These are phyloP conservation scores for Brienomyrus longianalis DNA, from an alignment of 2,113 vertebrate genomes.

Conservation along the genomic window DNA sequence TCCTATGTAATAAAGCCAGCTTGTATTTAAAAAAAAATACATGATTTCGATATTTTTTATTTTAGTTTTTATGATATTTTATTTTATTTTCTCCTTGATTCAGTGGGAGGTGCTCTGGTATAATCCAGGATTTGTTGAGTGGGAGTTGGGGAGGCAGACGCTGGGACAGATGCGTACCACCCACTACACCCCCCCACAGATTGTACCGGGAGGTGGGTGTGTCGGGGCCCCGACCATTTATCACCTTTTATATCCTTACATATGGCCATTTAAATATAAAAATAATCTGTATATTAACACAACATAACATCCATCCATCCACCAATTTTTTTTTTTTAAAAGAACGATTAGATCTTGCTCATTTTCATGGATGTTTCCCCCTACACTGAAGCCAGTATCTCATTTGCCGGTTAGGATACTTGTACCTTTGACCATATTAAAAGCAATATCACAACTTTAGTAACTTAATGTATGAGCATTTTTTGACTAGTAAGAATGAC, in stretches of 20 bases:
- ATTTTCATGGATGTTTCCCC: neutral
- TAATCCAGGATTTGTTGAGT: neutral
- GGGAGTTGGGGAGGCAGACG: neutral
- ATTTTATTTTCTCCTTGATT: neutral
- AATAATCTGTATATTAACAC: neutral
- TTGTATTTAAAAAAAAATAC: neutral
- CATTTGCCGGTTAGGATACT: neutral
- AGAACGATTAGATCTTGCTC: neutral
- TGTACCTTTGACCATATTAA: neutral
- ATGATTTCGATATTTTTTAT: neutral
- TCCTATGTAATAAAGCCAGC: neutral
- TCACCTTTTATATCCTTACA: neutral
- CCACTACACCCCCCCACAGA: neutral
- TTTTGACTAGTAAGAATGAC: neutral
- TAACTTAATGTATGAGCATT: neutral
- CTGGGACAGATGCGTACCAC: neutral
- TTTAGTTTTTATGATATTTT: neutral
- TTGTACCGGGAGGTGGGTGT: neutral
- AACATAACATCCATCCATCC: neutral
- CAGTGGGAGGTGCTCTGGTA: neutral
- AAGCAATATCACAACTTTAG: neutral
- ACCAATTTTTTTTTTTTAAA: neutral
- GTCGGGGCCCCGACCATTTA: neutral
- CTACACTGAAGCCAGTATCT: neutral
- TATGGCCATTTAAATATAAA: neutral